A percentile compares a stretch with the other conserved stretches of the same genome.
Conservation (phyloP, 2,888 invertebrate genomes). For the Apamea monoglypha region DNA sequence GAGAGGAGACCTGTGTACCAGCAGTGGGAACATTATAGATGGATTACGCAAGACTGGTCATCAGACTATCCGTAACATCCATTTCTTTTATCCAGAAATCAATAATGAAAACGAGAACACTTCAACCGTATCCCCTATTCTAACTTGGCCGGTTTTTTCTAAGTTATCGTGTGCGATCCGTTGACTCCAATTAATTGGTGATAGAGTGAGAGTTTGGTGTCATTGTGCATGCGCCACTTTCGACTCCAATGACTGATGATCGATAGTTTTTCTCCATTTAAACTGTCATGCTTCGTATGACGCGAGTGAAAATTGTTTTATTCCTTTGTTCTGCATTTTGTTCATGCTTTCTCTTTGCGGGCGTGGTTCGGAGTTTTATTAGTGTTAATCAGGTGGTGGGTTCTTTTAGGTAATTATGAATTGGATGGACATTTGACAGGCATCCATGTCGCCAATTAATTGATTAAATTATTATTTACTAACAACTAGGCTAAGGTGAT, state of each 20-base stretch:
- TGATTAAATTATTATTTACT: too few species aligned
- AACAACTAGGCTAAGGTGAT: too few species aligned
- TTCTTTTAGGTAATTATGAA: background rate
- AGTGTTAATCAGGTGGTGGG: slow-evolving; percentile 7
- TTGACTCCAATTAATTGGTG: slow-evolving; percentile 83
- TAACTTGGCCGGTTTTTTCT: slow-evolving; percentile 58
- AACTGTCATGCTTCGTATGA: slow-evolving; percentile 82
- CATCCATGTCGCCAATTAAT: too few species aligned
- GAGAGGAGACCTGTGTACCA: background rate
- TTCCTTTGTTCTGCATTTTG: slow-evolving; percentile 67
- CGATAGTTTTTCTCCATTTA: slow-evolving; percentile 84
- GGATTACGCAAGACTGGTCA: background rate
- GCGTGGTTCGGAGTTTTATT: slow-evolving; percentile 14
- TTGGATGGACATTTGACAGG: too few species aligned
- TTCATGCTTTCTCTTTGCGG: slow-evolving; percentile 61
- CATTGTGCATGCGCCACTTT: slow-evolving; percentile 78
- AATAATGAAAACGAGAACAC: slow-evolving; percentile 36
- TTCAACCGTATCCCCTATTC: slow-evolving; percentile 19
- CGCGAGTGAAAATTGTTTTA: slow-evolving; percentile 78
- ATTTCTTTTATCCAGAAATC: background rate
- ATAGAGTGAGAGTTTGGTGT: slow-evolving; percentile 84
- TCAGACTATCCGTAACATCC: background rate
- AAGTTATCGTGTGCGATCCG: slow-evolving; percentile 77
- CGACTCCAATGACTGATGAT: slow-evolving; percentile 82
- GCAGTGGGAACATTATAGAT: background rate